These are phyloP conservation scores for Alosa sapidissima DNA, from an alignment of 2,797 vertebrate species.

Conservation along the genomic window DNA sequence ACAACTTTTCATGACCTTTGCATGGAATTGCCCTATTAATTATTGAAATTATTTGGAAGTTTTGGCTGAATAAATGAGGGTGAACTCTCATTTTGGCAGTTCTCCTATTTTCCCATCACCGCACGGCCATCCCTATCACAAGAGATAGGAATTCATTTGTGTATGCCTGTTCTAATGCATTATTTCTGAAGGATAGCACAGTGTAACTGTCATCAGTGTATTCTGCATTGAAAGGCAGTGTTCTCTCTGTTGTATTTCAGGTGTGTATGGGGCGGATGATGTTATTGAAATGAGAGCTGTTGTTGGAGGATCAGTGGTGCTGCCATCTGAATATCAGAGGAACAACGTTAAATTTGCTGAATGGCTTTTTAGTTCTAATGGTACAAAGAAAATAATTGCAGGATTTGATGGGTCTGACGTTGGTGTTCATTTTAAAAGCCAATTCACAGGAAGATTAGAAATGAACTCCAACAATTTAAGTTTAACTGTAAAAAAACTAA, in stretches of 20 bases:
- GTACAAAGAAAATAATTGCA: neutral
- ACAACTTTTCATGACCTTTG: too few relatives aligned
- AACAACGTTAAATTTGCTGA: neutral
- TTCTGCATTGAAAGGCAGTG: neutral
- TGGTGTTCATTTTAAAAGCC: neutral
- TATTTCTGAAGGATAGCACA: too few relatives aligned
- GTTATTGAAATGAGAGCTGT: neutral
- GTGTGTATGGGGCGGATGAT: neutral
- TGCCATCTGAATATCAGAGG: neutral
- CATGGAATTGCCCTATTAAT: too few relatives aligned
- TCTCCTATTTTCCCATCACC: too few relatives aligned
- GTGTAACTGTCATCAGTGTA: too few relatives aligned
- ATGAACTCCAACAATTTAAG: neutral
- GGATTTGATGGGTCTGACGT: neutral
- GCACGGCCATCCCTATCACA: too few relatives aligned
- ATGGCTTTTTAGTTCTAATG: neutral
- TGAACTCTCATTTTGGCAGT: too few relatives aligned
- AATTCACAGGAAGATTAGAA: neutral
- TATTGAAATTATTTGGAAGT: too few relatives aligned
- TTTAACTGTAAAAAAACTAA: neutral
- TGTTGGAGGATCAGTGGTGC: neutral
- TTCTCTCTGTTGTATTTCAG: neutral
- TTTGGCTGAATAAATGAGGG: too few relatives aligned
- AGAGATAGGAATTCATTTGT: too few relatives aligned
- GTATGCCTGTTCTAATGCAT: too few relatives aligned